phyloP scores from a whole-genome alignment of 2,113 vertebrate species.

The Epinephelus cyanopodus region DNA sequence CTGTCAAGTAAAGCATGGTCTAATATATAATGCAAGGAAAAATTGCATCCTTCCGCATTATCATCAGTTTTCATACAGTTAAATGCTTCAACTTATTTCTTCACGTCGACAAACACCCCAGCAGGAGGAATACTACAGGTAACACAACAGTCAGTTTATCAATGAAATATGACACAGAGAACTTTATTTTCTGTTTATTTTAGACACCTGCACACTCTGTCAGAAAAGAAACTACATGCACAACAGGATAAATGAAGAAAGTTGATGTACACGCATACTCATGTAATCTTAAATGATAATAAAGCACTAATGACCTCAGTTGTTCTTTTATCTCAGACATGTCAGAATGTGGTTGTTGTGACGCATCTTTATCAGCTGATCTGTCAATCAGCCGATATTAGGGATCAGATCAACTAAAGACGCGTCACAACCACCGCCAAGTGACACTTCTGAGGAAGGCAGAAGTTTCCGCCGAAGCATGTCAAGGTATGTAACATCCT shows the following conservation, averaged over 20 bases:
- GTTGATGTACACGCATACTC: background rate
- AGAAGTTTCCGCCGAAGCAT: no score
- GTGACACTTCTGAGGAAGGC: no score
- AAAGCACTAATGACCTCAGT: no score
- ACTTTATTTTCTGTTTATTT: slow-evolving; percentile 11
- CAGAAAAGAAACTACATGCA: background rate
- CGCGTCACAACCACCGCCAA: no score
- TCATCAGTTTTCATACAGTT: background rate
- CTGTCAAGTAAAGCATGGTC: background rate
- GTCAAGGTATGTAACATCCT: no score
- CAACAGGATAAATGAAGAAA: background rate
- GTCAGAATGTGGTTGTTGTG: no score
- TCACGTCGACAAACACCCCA: background rate
- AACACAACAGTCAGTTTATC: background rate
- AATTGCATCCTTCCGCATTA: background rate
- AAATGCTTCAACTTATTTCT: background rate
- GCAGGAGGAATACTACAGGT: background rate
- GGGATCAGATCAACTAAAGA: no score
- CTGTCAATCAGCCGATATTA: no score
- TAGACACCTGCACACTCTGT: background rate
- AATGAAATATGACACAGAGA: background rate
- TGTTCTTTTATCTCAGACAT: no score
- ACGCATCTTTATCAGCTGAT: no score
- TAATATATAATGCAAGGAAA: background rate
- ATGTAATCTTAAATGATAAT: background rate